Evolutionary conservation across 2,113 vertebrate species (phyloP), one percentile per base, ranked within the genome.

Genomic region (Pseudopipra pipra): DNA sequence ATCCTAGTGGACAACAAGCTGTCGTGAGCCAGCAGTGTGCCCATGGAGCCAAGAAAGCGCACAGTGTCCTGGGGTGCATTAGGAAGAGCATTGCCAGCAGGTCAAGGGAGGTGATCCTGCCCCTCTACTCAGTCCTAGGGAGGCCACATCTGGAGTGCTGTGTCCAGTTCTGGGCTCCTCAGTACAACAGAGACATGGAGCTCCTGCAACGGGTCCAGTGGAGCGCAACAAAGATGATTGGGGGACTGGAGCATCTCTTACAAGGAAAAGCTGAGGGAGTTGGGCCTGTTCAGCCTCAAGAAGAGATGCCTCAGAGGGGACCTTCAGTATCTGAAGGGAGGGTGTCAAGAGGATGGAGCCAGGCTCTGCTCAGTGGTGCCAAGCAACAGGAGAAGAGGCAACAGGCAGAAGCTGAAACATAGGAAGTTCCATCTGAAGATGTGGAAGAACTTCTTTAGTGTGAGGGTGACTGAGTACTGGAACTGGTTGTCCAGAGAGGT

Each of bases 1-100:
- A 10, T 33, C 12, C 27, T 0, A 0, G 10, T 6, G 20, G 15
- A 46, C 52, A 28, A 44, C 4, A 51, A 59, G 39, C 6, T 59
- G 16, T 33, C 19, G 6, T 30, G 28, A 89, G 28, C 33, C 5
- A 74, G 44, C 18, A 59, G 23, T 23, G 35, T 8, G 37, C 17
- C 18, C 6, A 23, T 51, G 12, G 33, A 15, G 35, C 35, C 24
- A 37, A 37, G 58, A 61, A 61, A 15, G 24, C 35, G 24, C 17
- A 17, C 7, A 15, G 15, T 25, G 17, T 25, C 24, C 58, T 61
- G 58, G 24, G 24, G 10, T 37, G 24, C 55, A n/a, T 33, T 22
- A n/a, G 31, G 31, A n/a, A 20, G 35, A 37, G 35, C 35, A 27
- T 3, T 61, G 35, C 10, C 58, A 61, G 58, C 35, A 61, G 23